A percentile compares a stretch with the other conserved stretches of the same genome.
Evolutionary conservation across 1,140 invertebrate species (phyloP).

Genomic region (Sycobia sp.): DNA sequence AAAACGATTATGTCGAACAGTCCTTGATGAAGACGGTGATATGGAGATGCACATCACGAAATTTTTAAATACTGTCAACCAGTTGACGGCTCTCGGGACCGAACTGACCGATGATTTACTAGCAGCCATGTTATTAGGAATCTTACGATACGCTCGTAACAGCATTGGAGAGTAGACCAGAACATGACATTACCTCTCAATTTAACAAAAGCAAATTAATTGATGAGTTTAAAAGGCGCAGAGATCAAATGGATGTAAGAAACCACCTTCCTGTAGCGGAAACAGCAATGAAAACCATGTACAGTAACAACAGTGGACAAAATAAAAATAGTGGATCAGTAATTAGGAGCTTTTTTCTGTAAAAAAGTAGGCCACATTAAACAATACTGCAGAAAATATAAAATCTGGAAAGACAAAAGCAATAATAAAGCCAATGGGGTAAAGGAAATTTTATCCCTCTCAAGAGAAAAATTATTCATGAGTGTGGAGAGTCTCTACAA

Average conservation of each 20-base stretch:
- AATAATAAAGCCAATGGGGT: constrained; percentile 11
- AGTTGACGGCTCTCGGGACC: constrained; percentile 6
- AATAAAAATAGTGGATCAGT: not conserved
- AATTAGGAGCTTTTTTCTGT: constrained; percentile 25
- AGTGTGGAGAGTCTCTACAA: not conserved
- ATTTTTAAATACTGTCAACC: not conserved
- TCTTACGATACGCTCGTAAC: constrained; percentile 28
- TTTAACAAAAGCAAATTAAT: constrained; percentile 30
- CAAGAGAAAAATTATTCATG: not conserved
- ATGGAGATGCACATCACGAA: constrained; percentile 7
- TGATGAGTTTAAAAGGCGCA: constrained; percentile 26
- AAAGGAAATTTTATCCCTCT: not conserved
- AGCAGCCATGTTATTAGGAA: constrained; percentile 31
- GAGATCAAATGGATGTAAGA: constrained; percentile 3
- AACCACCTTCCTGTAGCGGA: not conserved
- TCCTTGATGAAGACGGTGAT: not conserved
- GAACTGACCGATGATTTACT: constrained; percentile 19
- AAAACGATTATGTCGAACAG: constrained; percentile 4
- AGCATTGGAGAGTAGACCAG: constrained; percentile 32
- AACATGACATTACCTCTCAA: constrained; percentile 29
- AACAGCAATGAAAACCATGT: constrained; percentile 22
- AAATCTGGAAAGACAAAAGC: constrained; percentile 25
- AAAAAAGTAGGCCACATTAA: constrained; percentile 30
- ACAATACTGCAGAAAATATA: constrained; percentile 31
- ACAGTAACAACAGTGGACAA: constrained; percentile 6